A percentile compares a stretch with the other conserved stretches of the same genome.
phyloP scores from a whole-genome alignment of 2,888 invertebrate species.

The Amiota mariae region DNA sequence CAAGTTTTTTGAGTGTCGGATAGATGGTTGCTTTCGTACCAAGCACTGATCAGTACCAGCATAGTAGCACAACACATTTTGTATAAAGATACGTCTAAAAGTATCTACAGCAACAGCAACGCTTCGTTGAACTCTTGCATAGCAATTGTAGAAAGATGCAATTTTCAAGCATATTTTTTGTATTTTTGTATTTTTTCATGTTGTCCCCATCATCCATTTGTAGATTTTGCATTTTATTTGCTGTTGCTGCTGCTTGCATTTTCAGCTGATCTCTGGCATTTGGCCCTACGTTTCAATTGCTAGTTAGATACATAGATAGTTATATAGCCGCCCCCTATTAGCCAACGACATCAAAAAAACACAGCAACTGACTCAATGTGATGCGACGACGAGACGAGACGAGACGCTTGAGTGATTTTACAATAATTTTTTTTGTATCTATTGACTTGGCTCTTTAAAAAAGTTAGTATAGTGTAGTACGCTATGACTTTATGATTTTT shows the following conservation, averaged over 20 bases:
- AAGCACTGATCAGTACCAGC: conserved; percentile 43
- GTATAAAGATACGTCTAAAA: too few relatives aligned
- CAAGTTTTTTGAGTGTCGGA: background rate
- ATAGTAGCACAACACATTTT: background rate
- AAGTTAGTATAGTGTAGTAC: background rate
- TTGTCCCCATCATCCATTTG: background rate
- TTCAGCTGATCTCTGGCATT: conserved; percentile 65
- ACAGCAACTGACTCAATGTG: background rate
- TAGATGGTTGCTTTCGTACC: conserved; percentile 42
- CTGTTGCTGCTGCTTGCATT: conserved; percentile 22
- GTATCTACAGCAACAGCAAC: background rate
- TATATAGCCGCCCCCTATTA: background rate
- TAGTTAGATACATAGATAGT: background rate
- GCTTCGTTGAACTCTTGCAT: too few relatives aligned
- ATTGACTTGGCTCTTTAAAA: conserved; percentile 26
- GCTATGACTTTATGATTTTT: conserved; percentile 25
- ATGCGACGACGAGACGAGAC: conserved; percentile 7
- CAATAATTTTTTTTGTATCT: background rate
- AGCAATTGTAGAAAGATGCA: conserved; percentile 2
- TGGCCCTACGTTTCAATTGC: conserved; percentile 36
- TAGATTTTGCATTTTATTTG: background rate
- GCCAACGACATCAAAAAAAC: background rate
- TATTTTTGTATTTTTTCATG: background rate
- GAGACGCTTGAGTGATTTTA: conserved; percentile 36
- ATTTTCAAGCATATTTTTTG: conserved; percentile 9